A percentile compares a stretch with the other conserved stretches of the same genome.
phyloP scores from a whole-genome alignment of 2,797 vertebrate genomes.

The Peromyscus nudipes region DNA sequence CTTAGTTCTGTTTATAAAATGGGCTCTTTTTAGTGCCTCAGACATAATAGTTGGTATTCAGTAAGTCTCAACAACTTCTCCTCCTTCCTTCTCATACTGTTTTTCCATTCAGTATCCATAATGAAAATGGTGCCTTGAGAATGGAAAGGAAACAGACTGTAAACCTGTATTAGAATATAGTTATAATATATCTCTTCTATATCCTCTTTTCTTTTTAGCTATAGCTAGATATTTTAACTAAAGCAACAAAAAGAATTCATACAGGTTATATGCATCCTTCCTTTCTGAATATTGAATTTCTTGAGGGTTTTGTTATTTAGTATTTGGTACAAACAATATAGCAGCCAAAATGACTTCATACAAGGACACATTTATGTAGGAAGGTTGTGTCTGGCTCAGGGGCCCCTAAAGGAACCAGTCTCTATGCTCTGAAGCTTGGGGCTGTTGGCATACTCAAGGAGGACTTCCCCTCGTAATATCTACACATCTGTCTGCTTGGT shows the following conservation, averaged over 20 bases:
- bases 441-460: background rate
- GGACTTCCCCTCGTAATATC: background rate
- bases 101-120: background rate
- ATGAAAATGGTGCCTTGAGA: slow-evolving; percentile 37
- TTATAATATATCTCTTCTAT: slow-evolving; percentile 2
- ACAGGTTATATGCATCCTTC: background rate
- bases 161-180: slow-evolving; percentile 36
- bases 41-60: background rate
- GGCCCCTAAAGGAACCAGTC: background rate
- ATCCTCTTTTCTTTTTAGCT: background rate
- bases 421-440: background rate
- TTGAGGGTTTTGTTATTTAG: background rate
- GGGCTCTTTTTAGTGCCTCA: background rate
- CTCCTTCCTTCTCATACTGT: background rate
- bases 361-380: background rate
- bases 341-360: background rate
- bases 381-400: background rate
- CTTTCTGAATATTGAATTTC: slow-evolving; percentile 44
- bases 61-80: background rate
- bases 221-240: background rate
- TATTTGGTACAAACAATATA: background rate
- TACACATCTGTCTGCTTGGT: background rate
- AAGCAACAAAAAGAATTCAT: slow-evolving; percentile 4
- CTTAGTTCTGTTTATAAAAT: slow-evolving; percentile 26
- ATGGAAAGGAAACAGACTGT: background rate